Evolutionary conservation across 2,797 vertebrate genomes (phyloP).

Genomic region (Scleropages formosus): DNA sequence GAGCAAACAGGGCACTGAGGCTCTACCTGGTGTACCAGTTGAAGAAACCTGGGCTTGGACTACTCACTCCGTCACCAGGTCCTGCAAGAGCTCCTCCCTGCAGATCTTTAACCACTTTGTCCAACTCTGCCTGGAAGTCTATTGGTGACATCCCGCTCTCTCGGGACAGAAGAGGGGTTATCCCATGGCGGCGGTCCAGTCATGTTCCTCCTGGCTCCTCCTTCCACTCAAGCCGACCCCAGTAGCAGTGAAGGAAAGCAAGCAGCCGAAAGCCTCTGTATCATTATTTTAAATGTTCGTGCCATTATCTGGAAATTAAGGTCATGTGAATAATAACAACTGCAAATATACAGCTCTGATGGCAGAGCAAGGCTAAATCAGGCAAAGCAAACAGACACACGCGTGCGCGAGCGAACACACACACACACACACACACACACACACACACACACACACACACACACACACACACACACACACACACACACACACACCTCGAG

Average conservation of each 20-base stretch:
- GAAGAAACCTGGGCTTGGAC: too few relatives aligned
- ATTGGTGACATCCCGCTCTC: too few relatives aligned
- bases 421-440: constrained; percentile 8
- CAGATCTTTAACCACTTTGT: too few relatives aligned
- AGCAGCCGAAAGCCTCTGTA: constrained; percentile 31
- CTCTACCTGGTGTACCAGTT: too few relatives aligned
- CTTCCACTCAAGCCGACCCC: neutral
- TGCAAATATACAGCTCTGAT: constrained; percentile 61
- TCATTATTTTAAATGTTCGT: constrained; percentile 42
- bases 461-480: constrained; percentile 37
- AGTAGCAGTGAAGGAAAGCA: constrained; percentile 21
- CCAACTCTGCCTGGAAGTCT: too few relatives aligned
- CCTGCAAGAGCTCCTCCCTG: too few relatives aligned
- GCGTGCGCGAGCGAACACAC: constrained; percentile 36
- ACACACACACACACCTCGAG: constrained; percentile 54
- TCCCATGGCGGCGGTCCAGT: constrained; percentile 40
- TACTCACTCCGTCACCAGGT: too few relatives aligned
- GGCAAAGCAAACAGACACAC: constrained; percentile 54
- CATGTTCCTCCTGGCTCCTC: constrained; percentile 16
- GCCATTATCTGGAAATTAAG: constrained; percentile 54
- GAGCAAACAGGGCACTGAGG: too few relatives aligned
- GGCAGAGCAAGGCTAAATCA: constrained; percentile 65
- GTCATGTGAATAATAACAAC: constrained; percentile 68
- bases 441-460: constrained; percentile 5
- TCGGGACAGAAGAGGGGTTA: neutral